Percentiles rank a stretch among this genome's conserved stretches.
phyloP scores from a whole-genome alignment of 2,797 vertebrate species.

The Acanthornis magna region DNA sequence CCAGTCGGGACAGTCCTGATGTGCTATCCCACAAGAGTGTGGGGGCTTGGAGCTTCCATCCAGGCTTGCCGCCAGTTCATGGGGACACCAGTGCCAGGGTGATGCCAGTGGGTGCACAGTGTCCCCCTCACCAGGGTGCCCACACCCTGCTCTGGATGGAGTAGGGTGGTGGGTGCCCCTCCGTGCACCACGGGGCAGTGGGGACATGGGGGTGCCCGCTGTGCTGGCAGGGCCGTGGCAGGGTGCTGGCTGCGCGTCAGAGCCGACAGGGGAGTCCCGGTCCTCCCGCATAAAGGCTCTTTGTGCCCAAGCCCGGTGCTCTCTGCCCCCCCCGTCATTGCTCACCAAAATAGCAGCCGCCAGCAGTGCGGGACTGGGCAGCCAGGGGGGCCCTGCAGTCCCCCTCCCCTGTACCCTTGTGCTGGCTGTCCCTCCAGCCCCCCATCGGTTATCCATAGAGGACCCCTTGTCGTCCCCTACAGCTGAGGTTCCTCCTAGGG shows the following conservation, averaged over 20 bases:
- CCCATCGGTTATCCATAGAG: not conserved
- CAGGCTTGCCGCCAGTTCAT: fast-evolving
- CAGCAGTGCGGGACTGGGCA: not conserved
- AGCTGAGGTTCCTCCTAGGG: not conserved
- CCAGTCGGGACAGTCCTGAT: not conserved
- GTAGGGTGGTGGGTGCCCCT: not conserved
- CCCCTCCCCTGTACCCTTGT: fast-evolving
- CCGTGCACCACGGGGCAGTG: not conserved
- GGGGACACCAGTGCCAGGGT: not conserved
- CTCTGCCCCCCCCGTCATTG: not conserved
- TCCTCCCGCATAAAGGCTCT: not conserved
- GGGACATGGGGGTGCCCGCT: not conserved
- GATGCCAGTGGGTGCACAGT: not conserved
- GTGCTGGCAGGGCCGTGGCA: not conserved
- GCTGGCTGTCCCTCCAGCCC: not conserved
- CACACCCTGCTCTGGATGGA: not conserved
- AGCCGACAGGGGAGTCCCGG: not conserved
- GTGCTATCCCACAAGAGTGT: not conserved
- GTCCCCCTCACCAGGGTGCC: not conserved
- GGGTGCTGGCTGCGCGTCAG: not conserved
- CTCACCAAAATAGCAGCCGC: not conserved
- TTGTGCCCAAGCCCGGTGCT: not conserved
- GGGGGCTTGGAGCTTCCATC: not conserved
- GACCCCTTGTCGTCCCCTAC: not conserved
- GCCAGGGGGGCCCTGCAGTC: not conserved